A percentile compares a stretch with the other conserved stretches of the same genome.
Evolutionary conservation across 2,113 vertebrate species (phyloP).

Genomic region (Nothoprocta perdicaria): DNA sequence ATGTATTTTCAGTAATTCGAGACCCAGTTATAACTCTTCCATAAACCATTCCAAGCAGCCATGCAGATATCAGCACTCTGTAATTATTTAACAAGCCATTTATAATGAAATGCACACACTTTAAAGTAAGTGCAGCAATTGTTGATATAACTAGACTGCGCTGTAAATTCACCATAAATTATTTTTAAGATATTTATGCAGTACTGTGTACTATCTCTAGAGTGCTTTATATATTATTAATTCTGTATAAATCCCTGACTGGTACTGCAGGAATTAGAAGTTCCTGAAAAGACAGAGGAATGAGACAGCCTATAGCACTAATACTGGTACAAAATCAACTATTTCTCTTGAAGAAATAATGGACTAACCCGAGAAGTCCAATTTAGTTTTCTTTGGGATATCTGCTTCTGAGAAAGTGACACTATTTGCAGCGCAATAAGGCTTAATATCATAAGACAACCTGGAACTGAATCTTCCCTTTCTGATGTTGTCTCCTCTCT

Average conservation of each 20-base stretch:
- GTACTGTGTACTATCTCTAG: background rate
- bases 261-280: background rate
- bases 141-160: background rate
- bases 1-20: background rate
- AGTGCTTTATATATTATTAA: background rate
- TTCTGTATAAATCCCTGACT: background rate
- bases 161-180: constrained; percentile 31
- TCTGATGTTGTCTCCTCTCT: background rate
- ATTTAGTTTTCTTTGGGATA: background rate
- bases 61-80: background rate
- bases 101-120: background rate
- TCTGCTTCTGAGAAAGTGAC: background rate
- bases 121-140: background rate
- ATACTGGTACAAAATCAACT: background rate
- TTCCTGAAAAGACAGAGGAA: background rate
- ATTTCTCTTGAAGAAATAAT: background rate
- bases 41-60: background rate
- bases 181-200: background rate
- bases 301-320: background rate
- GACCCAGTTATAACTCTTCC: background rate
- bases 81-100: constrained; percentile 36
- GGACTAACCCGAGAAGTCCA: background rate
- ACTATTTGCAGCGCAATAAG: rapidly evolving
- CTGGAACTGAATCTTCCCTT: background rate
- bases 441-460: background rate